A percentile compares a stretch with the other conserved stretches of the same genome.
Conservation (phyloP, 2,113 vertebrate genomes). For the Xenopus laevis region DNA sequence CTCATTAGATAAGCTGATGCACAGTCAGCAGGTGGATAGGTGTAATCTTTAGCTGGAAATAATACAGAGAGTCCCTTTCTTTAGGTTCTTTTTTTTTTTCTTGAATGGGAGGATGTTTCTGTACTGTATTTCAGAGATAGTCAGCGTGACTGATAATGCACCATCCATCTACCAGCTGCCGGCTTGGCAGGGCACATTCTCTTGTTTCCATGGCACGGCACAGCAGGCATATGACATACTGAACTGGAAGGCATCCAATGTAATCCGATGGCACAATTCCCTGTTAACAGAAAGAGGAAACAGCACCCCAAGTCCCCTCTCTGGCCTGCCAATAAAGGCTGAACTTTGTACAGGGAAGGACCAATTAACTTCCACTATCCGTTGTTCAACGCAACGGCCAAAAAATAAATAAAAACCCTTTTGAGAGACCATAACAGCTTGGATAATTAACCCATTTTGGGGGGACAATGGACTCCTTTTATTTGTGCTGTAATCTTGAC, state of each 20-base stretch:
- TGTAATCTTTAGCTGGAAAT: neutral
- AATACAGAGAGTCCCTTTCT: conserved; percentile 7
- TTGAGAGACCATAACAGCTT: conserved; percentile 58
- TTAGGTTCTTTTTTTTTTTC: conserved; percentile 52
- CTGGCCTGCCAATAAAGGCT: conserved; percentile 61
- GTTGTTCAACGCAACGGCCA: conserved; percentile 57
- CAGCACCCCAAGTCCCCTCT: conserved; percentile 43
- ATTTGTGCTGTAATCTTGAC: conserved; percentile 51
- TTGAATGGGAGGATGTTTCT: conserved; percentile 52
- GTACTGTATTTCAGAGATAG: conserved; percentile 59
- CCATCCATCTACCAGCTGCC: conserved; percentile 92
- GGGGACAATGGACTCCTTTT: conserved; percentile 50
- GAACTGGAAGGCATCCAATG: conserved; percentile 75
- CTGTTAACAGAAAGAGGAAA: conserved; percentile 68
- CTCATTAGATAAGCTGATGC: too few species aligned
- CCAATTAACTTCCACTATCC: conserved; percentile 68
- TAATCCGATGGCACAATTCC: conserved; percentile 66
- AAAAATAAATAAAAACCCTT: conserved; percentile 51
- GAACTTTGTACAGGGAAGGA: conserved; percentile 56
- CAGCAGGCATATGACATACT: conserved; percentile 71
- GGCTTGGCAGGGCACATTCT: conserved; percentile 77
- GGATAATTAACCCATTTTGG: conserved; percentile 42
- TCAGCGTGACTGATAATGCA: conserved; percentile 72
- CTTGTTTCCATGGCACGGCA: conserved; percentile 71
- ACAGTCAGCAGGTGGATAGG: neutral